Evolutionary conservation across 2,797 vertebrate species (phyloP).

Genomic region (Sternotherus odoratus): DNA sequence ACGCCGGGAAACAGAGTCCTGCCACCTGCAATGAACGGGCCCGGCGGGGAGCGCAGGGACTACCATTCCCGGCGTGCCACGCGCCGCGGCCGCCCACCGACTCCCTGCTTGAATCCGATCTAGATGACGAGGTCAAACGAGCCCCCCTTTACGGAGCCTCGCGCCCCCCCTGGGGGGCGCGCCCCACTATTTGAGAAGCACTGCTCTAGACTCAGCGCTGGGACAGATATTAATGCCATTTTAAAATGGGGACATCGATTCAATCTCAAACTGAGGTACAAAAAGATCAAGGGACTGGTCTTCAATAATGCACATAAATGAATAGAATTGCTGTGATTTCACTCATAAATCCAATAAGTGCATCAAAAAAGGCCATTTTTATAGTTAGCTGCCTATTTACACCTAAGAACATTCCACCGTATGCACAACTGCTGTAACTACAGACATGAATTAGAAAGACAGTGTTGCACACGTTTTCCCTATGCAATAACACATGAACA

Average conservation of each 20-base stretch:
- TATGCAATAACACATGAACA: neutral
- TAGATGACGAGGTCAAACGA: too few species aligned
- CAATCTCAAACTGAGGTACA: neutral
- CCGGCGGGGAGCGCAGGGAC: too few species aligned
- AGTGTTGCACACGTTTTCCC: neutral
- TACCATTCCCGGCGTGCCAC: too few species aligned
- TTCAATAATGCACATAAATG: neutral
- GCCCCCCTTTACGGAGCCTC: too few species aligned
- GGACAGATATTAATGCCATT: neutral
- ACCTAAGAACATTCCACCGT: neutral
- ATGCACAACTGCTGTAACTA: neutral
- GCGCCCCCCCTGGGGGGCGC: too few species aligned
- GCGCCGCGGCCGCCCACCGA: too few species aligned
- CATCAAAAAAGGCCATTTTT: fast-evolving
- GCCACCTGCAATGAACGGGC: too few species aligned
- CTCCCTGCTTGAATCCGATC: too few species aligned
- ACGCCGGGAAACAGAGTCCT: too few species aligned
- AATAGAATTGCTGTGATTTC: neutral
- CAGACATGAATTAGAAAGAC: neutral
- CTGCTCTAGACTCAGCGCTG: neutral
- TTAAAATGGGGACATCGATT: neutral
- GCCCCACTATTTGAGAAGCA: too few species aligned
- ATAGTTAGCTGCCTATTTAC: neutral
- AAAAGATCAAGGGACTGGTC: neutral
- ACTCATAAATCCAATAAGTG: neutral